Percentiles rank a stretch among this genome's conserved stretches.
Conservation (phyloP, 2,797 vertebrate genomes). For the Gymnothorax reevesii region DNA sequence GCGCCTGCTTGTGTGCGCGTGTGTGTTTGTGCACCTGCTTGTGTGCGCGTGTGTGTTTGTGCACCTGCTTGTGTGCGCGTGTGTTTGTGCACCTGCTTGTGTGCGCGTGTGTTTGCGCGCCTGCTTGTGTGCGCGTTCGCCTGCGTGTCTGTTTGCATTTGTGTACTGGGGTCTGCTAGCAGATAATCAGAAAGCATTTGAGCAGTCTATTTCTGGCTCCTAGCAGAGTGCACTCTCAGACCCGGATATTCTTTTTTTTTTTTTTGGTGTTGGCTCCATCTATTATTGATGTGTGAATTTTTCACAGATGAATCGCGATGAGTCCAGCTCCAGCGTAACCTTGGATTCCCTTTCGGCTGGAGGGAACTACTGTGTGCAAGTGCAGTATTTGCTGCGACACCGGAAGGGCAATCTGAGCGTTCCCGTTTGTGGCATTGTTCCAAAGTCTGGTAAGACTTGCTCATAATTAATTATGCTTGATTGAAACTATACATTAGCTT, state of each 20-base stretch:
- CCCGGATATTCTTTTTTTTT: background rate
- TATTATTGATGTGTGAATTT: background rate
- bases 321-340: background rate
- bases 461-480: background rate
- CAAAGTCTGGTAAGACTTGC: slow-evolving; percentile 2
- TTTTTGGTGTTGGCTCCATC: background rate
- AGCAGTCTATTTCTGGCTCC: background rate
- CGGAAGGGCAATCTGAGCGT: background rate
- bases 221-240: background rate
- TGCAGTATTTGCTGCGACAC: background rate
- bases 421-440: background rate
- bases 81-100: too few relatives aligned
- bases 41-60: too few relatives aligned
- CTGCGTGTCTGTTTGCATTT: too few relatives aligned
- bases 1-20: too few relatives aligned
- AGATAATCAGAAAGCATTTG: too few relatives aligned
- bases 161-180: background rate
- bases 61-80: background rate
- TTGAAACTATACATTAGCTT: background rate
- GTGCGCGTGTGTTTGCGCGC: background rate
- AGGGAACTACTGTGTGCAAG: slow-evolving; percentile 24
- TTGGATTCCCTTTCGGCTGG: slow-evolving; percentile 8
- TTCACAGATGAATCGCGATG: background rate
- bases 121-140: background rate
- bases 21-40: too few relatives aligned